Conservation (phyloP, 2,888 invertebrate species). For the Chrysina gloriosa region DNA sequence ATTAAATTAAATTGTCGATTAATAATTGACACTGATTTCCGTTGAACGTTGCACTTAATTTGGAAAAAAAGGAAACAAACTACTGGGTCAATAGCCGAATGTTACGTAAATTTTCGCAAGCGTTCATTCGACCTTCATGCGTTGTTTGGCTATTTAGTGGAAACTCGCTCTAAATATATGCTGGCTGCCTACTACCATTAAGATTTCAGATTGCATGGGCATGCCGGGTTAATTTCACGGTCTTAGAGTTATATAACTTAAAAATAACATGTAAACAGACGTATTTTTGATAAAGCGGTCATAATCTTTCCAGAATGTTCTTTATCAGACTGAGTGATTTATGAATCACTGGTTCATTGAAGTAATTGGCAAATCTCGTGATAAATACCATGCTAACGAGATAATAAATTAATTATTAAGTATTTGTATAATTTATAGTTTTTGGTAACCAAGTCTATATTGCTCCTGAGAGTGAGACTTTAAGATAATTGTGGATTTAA, state of each 20-base stretch:
- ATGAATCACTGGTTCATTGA: not conserved
- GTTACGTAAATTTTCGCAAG: conserved; percentile 29
- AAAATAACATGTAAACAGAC: conserved; percentile 18
- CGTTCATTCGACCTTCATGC: conserved; percentile 24
- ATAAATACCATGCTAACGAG: too few relatives aligned
- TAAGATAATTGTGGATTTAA: too few relatives aligned
- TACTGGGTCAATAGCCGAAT: conserved; percentile 23
- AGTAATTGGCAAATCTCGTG: too few relatives aligned
- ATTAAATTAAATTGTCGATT: too few relatives aligned
- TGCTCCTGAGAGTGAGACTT: too few relatives aligned
- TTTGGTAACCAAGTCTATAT: too few relatives aligned
- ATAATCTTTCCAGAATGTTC: not conserved
- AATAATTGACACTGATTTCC: not conserved
- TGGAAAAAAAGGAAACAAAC: not conserved
- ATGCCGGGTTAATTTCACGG: conserved; percentile 27
- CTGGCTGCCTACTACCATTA: conserved; percentile 14
- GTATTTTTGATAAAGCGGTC: conserved; percentile 8
- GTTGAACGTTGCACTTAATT: not conserved
- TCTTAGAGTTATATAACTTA: conserved; percentile 27
- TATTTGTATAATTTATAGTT: too few relatives aligned
- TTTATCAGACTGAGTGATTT: conserved; percentile 20
- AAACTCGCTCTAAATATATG: conserved; percentile 24
- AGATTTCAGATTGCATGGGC: conserved; percentile 26
- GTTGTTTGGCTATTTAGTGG: conserved; percentile 23
- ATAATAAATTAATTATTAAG: too few relatives aligned